phyloP scores from a whole-genome alignment of 2,888 invertebrate species.

The Rhaphigaster nebulosa region DNA sequence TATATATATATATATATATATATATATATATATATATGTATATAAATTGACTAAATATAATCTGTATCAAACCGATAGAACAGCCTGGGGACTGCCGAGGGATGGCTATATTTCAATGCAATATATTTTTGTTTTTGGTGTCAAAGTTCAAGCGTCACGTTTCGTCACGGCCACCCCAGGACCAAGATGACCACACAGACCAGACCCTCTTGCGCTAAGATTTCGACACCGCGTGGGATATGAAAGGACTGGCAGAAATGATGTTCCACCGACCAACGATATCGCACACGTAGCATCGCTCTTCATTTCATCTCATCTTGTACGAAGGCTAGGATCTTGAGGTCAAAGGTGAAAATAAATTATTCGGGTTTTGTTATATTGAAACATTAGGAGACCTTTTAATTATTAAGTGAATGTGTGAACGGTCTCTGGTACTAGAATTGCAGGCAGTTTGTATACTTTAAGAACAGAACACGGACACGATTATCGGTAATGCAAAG shows the following conservation, averaged over 20 bases:
- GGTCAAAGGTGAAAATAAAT: not conserved
- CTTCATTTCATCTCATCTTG: not conserved
- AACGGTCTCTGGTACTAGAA: too few relatives aligned
- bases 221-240: constrained; percentile 9
- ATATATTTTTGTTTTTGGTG: not conserved
- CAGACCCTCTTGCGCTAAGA: not conserved
- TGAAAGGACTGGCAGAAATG: too few relatives aligned
- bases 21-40: too few relatives aligned
- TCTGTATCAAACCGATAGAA: not conserved
- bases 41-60: too few relatives aligned
- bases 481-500: too few relatives aligned
- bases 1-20: too few relatives aligned
- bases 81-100: not conserved
- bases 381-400: too few relatives aligned
- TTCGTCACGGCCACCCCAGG: not conserved
- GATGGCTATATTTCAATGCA: not conserved
- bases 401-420: too few relatives aligned
- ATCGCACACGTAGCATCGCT: constrained; percentile 24
- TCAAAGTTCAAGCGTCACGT: not conserved
- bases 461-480: too few relatives aligned
- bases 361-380: not conserved
- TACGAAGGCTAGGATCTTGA: not conserved
- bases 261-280: not conserved
- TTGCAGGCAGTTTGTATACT: too few relatives aligned
- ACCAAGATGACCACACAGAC: constrained; percentile 14